Evolutionary conservation across 2,888 invertebrate genomes (phyloP).

Genomic region (Tipula vernalis): DNA sequence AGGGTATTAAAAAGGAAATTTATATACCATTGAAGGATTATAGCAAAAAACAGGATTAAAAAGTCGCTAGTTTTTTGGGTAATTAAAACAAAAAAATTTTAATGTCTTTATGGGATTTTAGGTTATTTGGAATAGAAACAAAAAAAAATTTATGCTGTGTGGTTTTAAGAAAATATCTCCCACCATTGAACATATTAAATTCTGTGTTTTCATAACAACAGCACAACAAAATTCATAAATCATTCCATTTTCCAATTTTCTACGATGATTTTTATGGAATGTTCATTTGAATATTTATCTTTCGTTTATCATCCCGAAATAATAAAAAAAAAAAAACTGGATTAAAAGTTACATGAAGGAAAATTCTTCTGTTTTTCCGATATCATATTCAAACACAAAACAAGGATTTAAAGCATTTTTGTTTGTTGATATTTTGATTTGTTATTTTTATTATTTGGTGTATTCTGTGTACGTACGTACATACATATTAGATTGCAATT

Average conservation of each 20-base stretch:
- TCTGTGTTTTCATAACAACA: not conserved
- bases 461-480: not conserved
- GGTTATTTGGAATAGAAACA: not conserved
- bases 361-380: not conserved
- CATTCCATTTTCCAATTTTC: not conserved
- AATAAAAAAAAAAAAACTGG: not conserved
- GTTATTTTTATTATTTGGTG: not conserved
- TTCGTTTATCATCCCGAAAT: not conserved
- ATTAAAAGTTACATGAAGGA: not conserved
- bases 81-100: not conserved
- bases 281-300: not conserved
- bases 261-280: not conserved
- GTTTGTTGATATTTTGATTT: not conserved
- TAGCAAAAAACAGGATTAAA: not conserved
- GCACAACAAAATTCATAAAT: not conserved
- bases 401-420: not conserved
- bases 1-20: not conserved
- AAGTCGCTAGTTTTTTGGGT: not conserved
- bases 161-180: not conserved
- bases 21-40: not conserved
- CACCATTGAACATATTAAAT: not conserved
- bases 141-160: not conserved
- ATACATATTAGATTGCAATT: not conserved
- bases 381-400: not conserved
- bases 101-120: not conserved